Evolutionary conservation across 2,113 vertebrate genomes (phyloP).

Genomic region (Microtus montanus): DNA sequence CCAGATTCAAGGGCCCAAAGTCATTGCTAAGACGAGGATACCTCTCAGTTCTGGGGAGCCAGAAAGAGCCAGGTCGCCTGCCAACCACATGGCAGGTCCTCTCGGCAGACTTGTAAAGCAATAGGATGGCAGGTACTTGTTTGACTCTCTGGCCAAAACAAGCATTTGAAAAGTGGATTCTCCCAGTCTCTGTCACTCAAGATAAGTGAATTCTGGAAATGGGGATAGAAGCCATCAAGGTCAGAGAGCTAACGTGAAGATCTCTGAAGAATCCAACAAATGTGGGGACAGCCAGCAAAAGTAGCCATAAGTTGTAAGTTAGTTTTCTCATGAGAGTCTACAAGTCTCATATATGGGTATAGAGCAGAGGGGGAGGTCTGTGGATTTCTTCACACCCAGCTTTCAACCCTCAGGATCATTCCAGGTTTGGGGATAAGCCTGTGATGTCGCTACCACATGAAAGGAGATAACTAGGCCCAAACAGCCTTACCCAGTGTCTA

Average conservation of each 20-base stretch:
- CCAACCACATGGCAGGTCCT: not conserved
- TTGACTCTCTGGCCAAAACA: conserved; percentile 28
- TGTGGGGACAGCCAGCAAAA: not conserved
- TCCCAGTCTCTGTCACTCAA: not conserved
- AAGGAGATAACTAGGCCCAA: not conserved
- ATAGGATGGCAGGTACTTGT: not conserved
- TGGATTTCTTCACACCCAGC: not conserved
- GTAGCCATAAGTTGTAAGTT: not conserved
- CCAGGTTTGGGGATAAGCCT: not conserved
- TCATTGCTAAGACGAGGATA: not conserved
- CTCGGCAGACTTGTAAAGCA: not conserved
- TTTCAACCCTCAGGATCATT: not conserved
- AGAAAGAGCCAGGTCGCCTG: not conserved
- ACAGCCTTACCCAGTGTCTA: not conserved
- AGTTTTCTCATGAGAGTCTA: conserved; percentile 1
- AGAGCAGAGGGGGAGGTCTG: not conserved
- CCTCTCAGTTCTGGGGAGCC: not conserved
- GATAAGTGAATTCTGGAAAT: not conserved
- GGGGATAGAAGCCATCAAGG: not conserved
- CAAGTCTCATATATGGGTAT: not conserved
- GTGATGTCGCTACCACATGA: not conserved
- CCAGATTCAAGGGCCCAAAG: not conserved
- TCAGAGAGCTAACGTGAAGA: not conserved
- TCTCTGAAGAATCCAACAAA: not conserved
- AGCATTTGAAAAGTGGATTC: conserved; percentile 1